Evolutionary conservation across 2,797 vertebrate genomes (phyloP), one percentile per base, ranked within the genome.

Genomic region (Pampus argenteus): DNA sequence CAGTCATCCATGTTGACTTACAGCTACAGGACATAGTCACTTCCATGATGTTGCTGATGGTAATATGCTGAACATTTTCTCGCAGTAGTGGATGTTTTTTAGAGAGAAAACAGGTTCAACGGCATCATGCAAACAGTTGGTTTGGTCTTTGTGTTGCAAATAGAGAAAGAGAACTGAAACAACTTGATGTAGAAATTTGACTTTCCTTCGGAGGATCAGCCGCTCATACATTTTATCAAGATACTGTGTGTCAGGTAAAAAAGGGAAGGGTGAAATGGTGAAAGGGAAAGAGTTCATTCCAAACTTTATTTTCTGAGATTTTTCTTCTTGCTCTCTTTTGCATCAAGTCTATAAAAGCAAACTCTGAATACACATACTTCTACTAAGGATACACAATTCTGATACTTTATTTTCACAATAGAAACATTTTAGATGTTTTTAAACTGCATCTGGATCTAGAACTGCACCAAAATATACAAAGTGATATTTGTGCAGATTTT

Each of bases 211-310:
- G 66, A 67, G 26, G n/a, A n/a, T n/a, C n/a, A n/a, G n/a, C n/a
- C n/a, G 26, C 47, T 76, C 13, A 28, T 66, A 25, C 22, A 25
- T 74, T 83, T 81, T 75, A 59, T 45, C 40, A 7, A 29, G 40
- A 38, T 20, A 15, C 57, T 57, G 26, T 42, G 23, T 68, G 60
- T 61, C 17, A 51, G 23, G 31, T 36, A n/a, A 42, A 67, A 68
- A 61, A 25, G 47, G 8, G 47, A 40, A 57, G 20, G 45, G 54
- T 63, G 42, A 73, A 78, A 66, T 57, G 42, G 58, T 79, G 48
- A 81, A 54, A 74, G 75, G 68, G 34, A 73, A 76, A 79, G 54
- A 84, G 70, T 77, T 78, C 49, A 74, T 42, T 59, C 42, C 17
- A n/a, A 78, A 79, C 57, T 50, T 60, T 52, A 11, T 36, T 36